Evolutionary conservation across 2,888 invertebrate species (phyloP).

Genomic region (Conops quadrifasciatus): DNA sequence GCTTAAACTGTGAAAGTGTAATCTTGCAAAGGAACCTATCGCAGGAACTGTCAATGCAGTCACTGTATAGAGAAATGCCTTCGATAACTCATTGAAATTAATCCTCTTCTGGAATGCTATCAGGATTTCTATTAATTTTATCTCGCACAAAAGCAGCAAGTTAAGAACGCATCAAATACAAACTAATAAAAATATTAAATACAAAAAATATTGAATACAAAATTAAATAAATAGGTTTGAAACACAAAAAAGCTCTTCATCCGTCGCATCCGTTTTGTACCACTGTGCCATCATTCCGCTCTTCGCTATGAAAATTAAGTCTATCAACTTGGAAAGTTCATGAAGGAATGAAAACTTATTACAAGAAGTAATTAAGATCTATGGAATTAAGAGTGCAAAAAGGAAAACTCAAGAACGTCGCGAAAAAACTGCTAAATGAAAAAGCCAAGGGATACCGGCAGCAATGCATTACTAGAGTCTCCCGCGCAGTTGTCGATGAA

Average conservation of each 20-base stretch:
- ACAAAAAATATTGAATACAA: no score
- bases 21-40: constrained; percentile 38
- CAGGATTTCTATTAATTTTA: not conserved
- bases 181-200: not conserved
- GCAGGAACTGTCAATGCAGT: not conserved
- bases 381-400: constrained; percentile 54
- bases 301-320: constrained; percentile 43
- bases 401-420: constrained; percentile 21
- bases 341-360: constrained; percentile 62
- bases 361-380: constrained; percentile 63
- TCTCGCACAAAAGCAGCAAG: not conserved
- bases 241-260: no score
- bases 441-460: not conserved
- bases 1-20: constrained; percentile 56
- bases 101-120: no score
- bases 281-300: not conserved
- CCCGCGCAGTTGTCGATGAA: constrained; percentile 11
- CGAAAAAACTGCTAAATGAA: constrained; percentile 6
- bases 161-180: not conserved
- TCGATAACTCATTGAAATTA: not conserved
- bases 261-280: not conserved
- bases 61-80: not conserved
- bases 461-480: not conserved
- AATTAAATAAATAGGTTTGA: no score
- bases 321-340: constrained; percentile 57